phyloP scores from a whole-genome alignment of 2,113 vertebrate species.

The Tragelaphus imberbis region DNA sequence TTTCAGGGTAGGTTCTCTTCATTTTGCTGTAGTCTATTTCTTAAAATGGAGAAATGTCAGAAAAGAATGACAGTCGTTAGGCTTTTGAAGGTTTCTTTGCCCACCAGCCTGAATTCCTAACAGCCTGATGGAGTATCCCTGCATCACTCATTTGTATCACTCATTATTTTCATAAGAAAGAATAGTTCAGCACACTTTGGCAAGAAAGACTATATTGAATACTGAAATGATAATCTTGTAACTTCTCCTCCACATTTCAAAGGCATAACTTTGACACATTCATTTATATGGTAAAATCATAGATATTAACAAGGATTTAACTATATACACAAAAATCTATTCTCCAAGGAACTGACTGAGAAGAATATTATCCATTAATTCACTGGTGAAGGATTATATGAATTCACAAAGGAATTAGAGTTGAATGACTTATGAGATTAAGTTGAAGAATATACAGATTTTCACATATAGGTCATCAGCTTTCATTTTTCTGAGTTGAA shows the following conservation, averaged over 20 bases:
- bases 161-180: background rate
- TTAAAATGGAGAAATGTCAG: conserved; percentile 39
- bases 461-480: conserved; percentile 9
- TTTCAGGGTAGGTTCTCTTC: conserved; percentile 46
- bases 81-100: conserved; percentile 27
- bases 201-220: conserved; percentile 28
- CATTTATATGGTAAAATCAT: conserved; percentile 56
- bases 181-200: background rate
- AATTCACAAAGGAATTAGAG: conserved; percentile 37
- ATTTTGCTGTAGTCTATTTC: conserved; percentile 48
- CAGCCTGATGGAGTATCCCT: background rate
- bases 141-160: background rate
- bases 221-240: conserved; percentile 27
- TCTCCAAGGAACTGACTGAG: conserved; percentile 29
- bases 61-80: background rate
- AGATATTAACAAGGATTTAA: conserved; percentile 63
- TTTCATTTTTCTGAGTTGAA: conserved; percentile 30
- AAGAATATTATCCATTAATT: conserved; percentile 55
- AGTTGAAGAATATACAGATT: background rate
- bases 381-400: conserved; percentile 41
- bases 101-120: background rate
- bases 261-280: conserved; percentile 6
- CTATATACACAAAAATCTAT: conserved; percentile 18
- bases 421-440: conserved; percentile 48
- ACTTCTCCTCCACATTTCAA: conserved; percentile 19